Evolutionary conservation across 2,113 vertebrate genomes (phyloP).

Genomic region (Dendrocopos noguchii): DNA sequence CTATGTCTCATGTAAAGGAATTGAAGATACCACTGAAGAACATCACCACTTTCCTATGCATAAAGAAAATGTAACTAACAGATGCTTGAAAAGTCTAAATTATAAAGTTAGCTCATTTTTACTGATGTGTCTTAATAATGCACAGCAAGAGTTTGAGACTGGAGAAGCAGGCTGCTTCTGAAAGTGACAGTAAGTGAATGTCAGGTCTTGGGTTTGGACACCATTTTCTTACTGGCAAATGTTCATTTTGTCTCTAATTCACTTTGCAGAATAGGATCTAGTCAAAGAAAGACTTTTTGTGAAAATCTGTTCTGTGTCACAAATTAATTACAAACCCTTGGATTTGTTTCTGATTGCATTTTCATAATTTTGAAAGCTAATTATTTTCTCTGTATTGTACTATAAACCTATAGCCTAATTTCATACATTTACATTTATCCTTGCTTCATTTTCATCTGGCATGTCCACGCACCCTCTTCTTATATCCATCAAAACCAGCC

Average conservation of each 20-base stretch:
- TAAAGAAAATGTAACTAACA: neutral
- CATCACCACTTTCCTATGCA: neutral
- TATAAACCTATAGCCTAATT: neutral
- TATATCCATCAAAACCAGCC: neutral
- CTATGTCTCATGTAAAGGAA: neutral
- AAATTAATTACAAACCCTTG: neutral
- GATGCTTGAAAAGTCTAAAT: neutral
- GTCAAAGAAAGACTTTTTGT: neutral
- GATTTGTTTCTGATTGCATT: neutral
- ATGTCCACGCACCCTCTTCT: neutral
- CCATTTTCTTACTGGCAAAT: neutral
- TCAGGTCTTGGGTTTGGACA: neutral
- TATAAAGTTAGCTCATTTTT: neutral
- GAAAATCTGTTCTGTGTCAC: neutral
- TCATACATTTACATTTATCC: neutral
- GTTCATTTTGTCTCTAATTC: neutral
- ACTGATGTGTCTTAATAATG: neutral
- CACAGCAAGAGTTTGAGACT: rapidly evolving
- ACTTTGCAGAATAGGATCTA: neutral
- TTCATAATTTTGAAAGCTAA: neutral
- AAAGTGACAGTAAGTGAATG: neutral
- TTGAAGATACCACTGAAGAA: neutral
- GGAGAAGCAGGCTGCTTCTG: neutral
- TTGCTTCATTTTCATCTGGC: neutral
- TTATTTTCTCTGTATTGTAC: neutral